Evolutionary conservation across 2,113 vertebrate species (phyloP).

Genomic region (Microtus oregoni): DNA sequence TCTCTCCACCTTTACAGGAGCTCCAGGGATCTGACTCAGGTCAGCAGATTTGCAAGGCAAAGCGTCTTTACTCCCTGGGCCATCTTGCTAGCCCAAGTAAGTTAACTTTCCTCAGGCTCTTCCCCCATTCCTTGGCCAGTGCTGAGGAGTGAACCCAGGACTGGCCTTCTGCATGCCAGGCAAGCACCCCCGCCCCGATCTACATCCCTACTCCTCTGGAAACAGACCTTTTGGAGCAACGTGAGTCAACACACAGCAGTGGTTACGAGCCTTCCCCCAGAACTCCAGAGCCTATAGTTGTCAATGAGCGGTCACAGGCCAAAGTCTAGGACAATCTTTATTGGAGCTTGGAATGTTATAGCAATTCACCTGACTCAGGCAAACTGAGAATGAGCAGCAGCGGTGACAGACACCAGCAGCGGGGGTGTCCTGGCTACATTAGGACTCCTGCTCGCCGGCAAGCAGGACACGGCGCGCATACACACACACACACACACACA

Average conservation of each 20-base stretch:
- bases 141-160: not conserved
- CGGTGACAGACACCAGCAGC: not conserved
- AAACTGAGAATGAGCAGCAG: constrained; percentile 64
- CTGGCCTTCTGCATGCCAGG: not conserved
- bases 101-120: not conserved
- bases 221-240: not conserved
- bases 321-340: constrained; percentile 72
- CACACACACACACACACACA: not conserved
- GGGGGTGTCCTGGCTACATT: not conserved
- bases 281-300: not conserved
- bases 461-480: constrained; percentile 38
- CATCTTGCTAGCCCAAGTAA: too few species aligned
- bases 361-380: constrained; percentile 62
- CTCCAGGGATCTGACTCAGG: not conserved
- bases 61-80: too few species aligned
- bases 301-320: constrained; percentile 42
- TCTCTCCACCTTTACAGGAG: not conserved
- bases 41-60: too few species aligned
- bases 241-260: not conserved
- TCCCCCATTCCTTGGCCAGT: not conserved
- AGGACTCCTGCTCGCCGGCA: constrained; percentile 76
- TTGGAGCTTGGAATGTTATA: constrained; percentile 74
- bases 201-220: too few species aligned
- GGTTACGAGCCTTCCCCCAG: not conserved
- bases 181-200: too few species aligned